phyloP scores from a whole-genome alignment of 2,888 invertebrate genomes.

The Buathra laborator region DNA sequence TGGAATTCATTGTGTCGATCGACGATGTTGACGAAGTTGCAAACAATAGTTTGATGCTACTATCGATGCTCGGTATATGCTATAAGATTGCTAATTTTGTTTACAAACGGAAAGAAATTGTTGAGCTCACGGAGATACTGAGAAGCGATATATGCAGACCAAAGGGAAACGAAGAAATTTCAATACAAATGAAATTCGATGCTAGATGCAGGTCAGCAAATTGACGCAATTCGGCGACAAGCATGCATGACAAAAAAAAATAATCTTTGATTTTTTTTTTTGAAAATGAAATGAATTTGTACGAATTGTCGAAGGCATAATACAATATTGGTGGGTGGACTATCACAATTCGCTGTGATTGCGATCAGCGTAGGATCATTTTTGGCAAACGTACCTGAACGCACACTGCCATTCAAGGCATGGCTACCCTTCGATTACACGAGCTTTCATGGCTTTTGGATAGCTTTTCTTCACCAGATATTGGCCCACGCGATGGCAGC shows the following conservation, averaged over 20 bases:
- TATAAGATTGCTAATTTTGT: constrained; percentile 54
- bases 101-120: constrained; percentile 38
- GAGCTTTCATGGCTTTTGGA: constrained; percentile 40
- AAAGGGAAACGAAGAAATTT: constrained; percentile 32
- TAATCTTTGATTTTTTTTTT: constrained; percentile 13
- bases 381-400: constrained; percentile 46
- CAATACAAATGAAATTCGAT: constrained; percentile 51
- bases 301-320: constrained; percentile 44
- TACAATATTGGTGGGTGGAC: constrained; percentile 38
- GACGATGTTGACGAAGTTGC: constrained; percentile 33
- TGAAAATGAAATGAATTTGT: not conserved
- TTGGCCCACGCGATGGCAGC: constrained; percentile 51
- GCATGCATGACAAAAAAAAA: not conserved
- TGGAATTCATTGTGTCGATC: constrained; percentile 30
- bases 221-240: not conserved
- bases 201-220: constrained; percentile 45
- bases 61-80: constrained; percentile 54
- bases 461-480: constrained; percentile 62
- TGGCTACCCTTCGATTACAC: constrained; percentile 60
- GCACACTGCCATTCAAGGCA: constrained; percentile 54
- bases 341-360: constrained; percentile 49
- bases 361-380: constrained; percentile 53
- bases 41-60: constrained; percentile 43
- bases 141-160: constrained; percentile 41
- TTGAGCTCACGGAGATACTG: constrained; percentile 31